These are phyloP conservation scores for Polyodon spathula DNA, from an alignment of 2,113 vertebrate species.

Conservation along the genomic window DNA sequence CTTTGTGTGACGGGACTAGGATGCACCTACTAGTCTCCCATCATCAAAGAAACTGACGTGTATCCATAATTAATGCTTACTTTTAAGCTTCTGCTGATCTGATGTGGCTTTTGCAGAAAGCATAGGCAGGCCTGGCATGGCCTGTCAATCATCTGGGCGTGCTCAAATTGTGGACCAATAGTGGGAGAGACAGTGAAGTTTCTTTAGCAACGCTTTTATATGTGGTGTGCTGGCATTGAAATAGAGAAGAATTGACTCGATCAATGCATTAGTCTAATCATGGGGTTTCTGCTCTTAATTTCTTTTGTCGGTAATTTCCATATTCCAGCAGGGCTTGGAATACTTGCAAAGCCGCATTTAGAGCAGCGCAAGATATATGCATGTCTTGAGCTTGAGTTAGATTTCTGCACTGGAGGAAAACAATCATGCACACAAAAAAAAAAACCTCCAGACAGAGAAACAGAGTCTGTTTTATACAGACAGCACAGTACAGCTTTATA, in stretches of 20 bases:
- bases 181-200: conserved; percentile 58
- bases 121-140: conserved; percentile 60
- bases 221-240: conserved; percentile 65
- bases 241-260: conserved; percentile 70
- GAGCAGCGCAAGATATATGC: conserved; percentile 43
- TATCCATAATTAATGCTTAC: conserved; percentile 82
- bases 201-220: conserved; percentile 71
- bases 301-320: conserved; percentile 69
- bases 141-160: conserved; percentile 62
- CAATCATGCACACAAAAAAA: conserved; percentile 21
- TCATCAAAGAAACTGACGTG: conserved; percentile 68
- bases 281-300: conserved; percentile 64
- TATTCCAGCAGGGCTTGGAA: conserved; percentile 44
- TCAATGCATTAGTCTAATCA: conserved; percentile 70
- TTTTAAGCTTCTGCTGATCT: conserved; percentile 64
- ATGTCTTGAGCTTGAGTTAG: conserved; percentile 46
- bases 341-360: conserved; percentile 50
- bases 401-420: conserved; percentile 31
- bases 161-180: conserved; percentile 67
- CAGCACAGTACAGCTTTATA: conserved; percentile 29
- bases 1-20: conserved; percentile 58
- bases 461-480: too few relatives aligned
- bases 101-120: conserved; percentile 70
- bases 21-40: conserved; percentile 58
- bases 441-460: neutral